Conservation (phyloP, 2,113 vertebrate species). For the Australoheros scitulus region DNA sequence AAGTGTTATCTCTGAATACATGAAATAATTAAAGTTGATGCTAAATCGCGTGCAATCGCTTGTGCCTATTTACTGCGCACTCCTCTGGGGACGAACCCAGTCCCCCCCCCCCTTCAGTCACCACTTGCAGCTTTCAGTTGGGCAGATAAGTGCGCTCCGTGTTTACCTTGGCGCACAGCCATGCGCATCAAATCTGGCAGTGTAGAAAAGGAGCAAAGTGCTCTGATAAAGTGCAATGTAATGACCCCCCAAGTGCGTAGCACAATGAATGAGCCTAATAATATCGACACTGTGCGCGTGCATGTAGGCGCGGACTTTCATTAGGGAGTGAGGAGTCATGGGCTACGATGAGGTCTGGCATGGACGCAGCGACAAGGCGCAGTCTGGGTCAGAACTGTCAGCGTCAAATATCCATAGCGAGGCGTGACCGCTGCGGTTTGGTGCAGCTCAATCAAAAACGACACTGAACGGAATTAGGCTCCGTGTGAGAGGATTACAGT, state of each 20-base stretch:
- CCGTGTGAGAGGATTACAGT: background rate
- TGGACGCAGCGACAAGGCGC: slow-evolving; percentile 18
- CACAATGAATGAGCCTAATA: slow-evolving; percentile 10
- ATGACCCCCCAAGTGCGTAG: slow-evolving; percentile 24
- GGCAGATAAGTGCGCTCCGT: slow-evolving; percentile 62
- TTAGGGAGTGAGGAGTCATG: background rate
- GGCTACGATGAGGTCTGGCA: slow-evolving; percentile 7
- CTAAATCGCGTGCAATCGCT: slow-evolving; percentile 63
- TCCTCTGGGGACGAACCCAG: slow-evolving; percentile 46
- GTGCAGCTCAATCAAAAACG: slow-evolving; percentile 47
- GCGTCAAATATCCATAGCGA: slow-evolving; percentile 56
- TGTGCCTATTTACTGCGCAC: slow-evolving; percentile 55
- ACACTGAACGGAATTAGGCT: slow-evolving; percentile 22
- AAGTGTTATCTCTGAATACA: slow-evolving; percentile 66
- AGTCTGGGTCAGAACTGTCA: slow-evolving; percentile 53
- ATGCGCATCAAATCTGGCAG: slow-evolving; percentile 65
- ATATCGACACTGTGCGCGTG: background rate
- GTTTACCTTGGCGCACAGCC: slow-evolving; percentile 72
- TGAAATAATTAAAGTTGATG: slow-evolving; percentile 70
- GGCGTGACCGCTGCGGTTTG: slow-evolving; percentile 48
- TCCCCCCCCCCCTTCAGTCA: slow-evolving; percentile 12
- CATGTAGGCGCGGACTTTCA: background rate
- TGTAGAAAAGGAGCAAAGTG: slow-evolving; percentile 51
- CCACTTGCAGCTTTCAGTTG: slow-evolving; percentile 57
- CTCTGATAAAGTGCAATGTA: slow-evolving; percentile 59